Base-by-base conservation (phyloP, 2,113 vertebrate species). In the Hyperoodon ampullatus region DNA sequence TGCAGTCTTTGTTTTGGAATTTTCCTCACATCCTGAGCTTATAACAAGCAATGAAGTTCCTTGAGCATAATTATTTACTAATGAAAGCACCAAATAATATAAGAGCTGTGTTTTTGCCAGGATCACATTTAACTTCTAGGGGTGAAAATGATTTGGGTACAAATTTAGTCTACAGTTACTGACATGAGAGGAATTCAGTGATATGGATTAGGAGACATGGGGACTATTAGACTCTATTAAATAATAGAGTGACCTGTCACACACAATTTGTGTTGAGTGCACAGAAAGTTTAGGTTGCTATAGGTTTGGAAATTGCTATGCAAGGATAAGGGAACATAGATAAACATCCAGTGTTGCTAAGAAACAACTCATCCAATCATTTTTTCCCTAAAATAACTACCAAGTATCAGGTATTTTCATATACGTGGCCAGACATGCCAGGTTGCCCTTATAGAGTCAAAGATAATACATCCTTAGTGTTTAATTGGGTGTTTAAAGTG, bases 11-110 rank as follows among this genome's bases (percentile, higher is more conserved):
- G 6, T 6, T 87, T 91, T 97, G 88, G 80, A 77, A 83, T 93
- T 96, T 86, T 77, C 90, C 93, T 97, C 93, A 97, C 88, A 90
- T 83, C 84, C 61, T 5, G 3, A 0, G 77, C 94, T 97, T 92
- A 14, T 3, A 12, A 13, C 42, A 96, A 92, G 35, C 70, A 63
- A 0, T 1, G 63, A 50, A 95, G 33, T 13, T 95, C 50, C 47
- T 78, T 47, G 68, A 94, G 63, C 44, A 87, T 96, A 97, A 96
- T 88, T 97, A 97, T 97, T 78, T 66, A 93, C 81, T 90, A 95
- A 88, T 30, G 63, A 96, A 93, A 94, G 71, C 42, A 44, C 30
- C 58, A 92, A 80, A 96, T 93, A 97, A 89, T 88, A 19, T 28
- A 78, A 77, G 24, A 96, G 66, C 35, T 96, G 53, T 94, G 55